A percentile compares a stretch with the other conserved stretches of the same genome.
Evolutionary conservation across 2,113 vertebrate species (phyloP).

Genomic region (Callaeas wilsoni): DNA sequence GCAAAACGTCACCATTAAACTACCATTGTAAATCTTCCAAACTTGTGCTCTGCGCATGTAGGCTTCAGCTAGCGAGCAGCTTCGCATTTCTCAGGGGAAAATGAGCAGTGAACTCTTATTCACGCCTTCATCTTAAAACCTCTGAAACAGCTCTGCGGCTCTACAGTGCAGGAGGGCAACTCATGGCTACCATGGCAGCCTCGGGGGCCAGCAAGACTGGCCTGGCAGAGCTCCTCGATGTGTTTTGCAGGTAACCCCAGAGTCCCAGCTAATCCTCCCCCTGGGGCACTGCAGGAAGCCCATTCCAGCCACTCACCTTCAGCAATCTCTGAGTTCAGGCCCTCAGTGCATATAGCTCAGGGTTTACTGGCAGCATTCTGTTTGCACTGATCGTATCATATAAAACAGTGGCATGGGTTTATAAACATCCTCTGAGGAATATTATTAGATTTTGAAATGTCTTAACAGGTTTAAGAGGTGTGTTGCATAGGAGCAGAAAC

Average conservation of each 20-base stretch:
- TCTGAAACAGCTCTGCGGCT: neutral
- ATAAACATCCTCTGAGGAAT: neutral
- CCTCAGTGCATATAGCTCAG: accelerated
- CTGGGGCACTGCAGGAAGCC: neutral
- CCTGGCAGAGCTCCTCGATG: accelerated
- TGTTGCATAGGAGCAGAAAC: neutral
- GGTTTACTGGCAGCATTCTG: neutral
- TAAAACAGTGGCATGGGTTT: neutral
- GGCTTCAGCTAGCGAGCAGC: neutral
- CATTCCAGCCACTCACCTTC: neutral
- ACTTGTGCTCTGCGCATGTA: neutral
- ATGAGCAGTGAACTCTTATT: neutral
- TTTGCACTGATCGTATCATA: neutral
- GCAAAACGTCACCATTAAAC: neutral
- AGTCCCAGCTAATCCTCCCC: neutral
- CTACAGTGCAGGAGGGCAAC: accelerated
- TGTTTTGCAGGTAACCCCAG: neutral
- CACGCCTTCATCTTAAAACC: neutral
- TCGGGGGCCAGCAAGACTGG: neutral
- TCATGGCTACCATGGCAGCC: neutral
- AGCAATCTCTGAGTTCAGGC: neutral
- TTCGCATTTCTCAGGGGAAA: neutral
- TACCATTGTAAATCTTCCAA: neutral
- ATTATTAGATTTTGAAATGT: neutral
- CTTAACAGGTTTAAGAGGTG: neutral